A percentile compares a stretch with the other conserved stretches of the same genome.
phyloP scores from a whole-genome alignment of 2,113 vertebrate genomes.

The Mormyrus lacerda region DNA sequence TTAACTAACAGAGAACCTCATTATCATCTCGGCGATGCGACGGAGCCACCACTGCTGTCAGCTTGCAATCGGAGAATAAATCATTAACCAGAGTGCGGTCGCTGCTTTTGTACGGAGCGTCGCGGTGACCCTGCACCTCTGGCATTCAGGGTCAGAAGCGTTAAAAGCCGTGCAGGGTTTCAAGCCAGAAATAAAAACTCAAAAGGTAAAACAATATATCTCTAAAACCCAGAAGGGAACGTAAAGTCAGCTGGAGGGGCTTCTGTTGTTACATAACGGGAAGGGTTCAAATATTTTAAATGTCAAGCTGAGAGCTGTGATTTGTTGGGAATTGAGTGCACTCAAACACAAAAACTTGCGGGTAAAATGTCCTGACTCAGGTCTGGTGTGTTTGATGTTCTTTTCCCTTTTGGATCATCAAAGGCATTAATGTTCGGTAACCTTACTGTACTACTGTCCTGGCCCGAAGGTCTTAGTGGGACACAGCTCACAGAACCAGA shows the following conservation, averaged over 20 bases:
- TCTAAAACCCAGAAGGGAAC: not conserved
- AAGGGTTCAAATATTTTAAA: not conserved
- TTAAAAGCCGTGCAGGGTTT: not conserved
- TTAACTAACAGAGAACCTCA: conserved; percentile 28
- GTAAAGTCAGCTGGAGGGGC: not conserved
- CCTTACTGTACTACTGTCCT: not conserved
- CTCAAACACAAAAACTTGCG: not conserved
- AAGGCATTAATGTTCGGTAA: not conserved
- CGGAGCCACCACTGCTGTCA: conserved; percentile 28
- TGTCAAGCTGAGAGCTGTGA: not conserved
- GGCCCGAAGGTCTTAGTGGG: not conserved
- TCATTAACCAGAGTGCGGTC: conserved; percentile 9
- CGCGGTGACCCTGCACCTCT: not conserved
- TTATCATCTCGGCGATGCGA: conserved; percentile 25
- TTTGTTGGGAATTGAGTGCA: not conserved
- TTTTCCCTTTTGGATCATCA: not conserved
- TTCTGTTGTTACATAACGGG: not conserved
- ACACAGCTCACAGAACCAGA: not conserved
- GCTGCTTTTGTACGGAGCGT: not conserved
- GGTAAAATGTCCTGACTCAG: not conserved
- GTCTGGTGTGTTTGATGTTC: not conserved
- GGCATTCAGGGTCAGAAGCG: not conserved
- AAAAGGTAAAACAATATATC: not conserved
- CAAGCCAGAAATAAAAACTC: not conserved
- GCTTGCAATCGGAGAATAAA: conserved; percentile 33